These are phyloP conservation scores for Bostrychus sinensis DNA, from an alignment of 2,113 vertebrate genomes.

Conservation along the genomic window DNA sequence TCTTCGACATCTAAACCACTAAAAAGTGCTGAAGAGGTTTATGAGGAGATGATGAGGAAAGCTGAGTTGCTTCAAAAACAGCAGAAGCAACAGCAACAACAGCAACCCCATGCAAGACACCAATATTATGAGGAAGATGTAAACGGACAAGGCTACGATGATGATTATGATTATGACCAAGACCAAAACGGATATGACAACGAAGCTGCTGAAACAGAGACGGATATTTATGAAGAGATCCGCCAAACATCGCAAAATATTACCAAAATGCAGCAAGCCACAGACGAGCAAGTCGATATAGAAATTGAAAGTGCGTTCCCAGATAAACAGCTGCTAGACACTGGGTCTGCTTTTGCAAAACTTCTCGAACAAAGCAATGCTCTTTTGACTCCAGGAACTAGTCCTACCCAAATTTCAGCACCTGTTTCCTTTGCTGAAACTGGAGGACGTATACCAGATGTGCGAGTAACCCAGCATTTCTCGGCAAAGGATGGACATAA, in stretches of 20 bases:
- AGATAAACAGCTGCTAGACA: conserved; percentile 90
- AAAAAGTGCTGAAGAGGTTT: conserved; percentile 96
- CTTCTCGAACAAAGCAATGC: conserved; percentile 81
- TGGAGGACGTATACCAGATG: conserved; percentile 86
- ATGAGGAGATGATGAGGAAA: conserved; percentile 98
- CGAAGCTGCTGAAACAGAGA: conserved; percentile 74
- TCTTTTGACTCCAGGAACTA: conserved; percentile 91
- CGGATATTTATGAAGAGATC: conserved; percentile 89
- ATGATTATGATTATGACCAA: conserved; percentile 82
- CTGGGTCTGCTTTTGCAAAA: conserved; percentile 88
- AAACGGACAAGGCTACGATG: conserved; percentile 83
- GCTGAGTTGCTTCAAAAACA: conserved; percentile 93
- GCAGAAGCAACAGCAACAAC: conserved; percentile 81
- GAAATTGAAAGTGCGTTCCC: conserved; percentile 76
- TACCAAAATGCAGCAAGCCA: conserved; percentile 81
- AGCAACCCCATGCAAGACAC: conserved; percentile 75
- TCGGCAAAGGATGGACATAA: conserved; percentile 86
- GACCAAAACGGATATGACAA: conserved; percentile 79
- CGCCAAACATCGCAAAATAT: conserved; percentile 86
- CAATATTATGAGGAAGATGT: conserved; percentile 80
- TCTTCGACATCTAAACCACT: conserved; percentile 86
- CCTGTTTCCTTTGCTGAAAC: conserved; percentile 88
- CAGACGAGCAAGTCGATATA: conserved; percentile 76
- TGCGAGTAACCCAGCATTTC: conserved; percentile 95
- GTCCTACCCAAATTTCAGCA: conserved; percentile 92